These are phyloP conservation scores for Drosophila ercepeae DNA, from an alignment of 1,140 invertebrate species.

Conservation along the genomic window DNA sequence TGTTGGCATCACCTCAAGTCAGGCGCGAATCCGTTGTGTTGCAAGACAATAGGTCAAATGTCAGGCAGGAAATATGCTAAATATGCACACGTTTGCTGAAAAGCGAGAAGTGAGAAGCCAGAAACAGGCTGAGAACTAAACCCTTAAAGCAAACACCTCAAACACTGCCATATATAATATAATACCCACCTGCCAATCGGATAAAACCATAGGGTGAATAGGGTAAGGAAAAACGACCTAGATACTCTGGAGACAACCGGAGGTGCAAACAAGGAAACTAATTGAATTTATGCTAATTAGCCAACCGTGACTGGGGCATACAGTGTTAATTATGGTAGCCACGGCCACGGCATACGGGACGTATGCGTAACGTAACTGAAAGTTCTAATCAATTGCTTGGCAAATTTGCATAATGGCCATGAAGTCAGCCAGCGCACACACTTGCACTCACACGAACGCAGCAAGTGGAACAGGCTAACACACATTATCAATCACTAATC, in stretches of 20 bases:
- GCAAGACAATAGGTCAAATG: slow-evolving; percentile 60
- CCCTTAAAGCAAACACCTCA: slow-evolving; percentile 25
- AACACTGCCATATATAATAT: not conserved
- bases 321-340: slow-evolving; percentile 58
- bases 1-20: slow-evolving; percentile 19
- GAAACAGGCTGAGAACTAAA: not conserved
- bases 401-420: slow-evolving; percentile 69
- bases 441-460: not conserved
- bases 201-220: not conserved
- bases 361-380: slow-evolving; percentile 62
- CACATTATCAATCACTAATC: slow-evolving; percentile 77
- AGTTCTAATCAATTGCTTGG: slow-evolving; percentile 69
- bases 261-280: slow-evolving; percentile 62
- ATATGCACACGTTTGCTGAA: slow-evolving; percentile 45
- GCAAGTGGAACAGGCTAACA: slow-evolving; percentile 41
- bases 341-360: slow-evolving; percentile 46
- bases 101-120: too few species aligned
- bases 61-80: slow-evolving; percentile 62
- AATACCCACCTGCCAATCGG: slow-evolving; percentile 1
- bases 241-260: slow-evolving; percentile 22
- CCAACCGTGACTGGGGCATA: slow-evolving; percentile 35
- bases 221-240: not conserved
- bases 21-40: slow-evolving; percentile 32
- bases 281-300: slow-evolving; percentile 77
- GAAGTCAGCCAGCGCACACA: slow-evolving; percentile 14